phyloP scores from a whole-genome alignment of 2,113 vertebrate species.

The Beaufortia kweichowensis region DNA sequence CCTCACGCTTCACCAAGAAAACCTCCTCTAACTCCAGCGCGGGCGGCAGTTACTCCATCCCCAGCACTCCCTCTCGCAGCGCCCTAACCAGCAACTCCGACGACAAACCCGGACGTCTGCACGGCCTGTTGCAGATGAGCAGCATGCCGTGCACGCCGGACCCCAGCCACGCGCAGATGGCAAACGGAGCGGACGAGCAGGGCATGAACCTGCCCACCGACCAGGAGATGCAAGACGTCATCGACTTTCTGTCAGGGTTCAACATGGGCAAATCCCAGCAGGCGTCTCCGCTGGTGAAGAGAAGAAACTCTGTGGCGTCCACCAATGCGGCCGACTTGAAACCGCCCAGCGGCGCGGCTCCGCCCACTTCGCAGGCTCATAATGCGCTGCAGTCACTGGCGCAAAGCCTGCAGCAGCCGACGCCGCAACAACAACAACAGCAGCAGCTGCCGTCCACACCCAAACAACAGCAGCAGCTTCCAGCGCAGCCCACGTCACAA shows the following conservation, averaged over 20 bases:
- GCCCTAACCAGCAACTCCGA: conserved; percentile 73
- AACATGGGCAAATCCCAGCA: conserved; percentile 99
- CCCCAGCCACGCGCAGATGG: conserved; percentile 68
- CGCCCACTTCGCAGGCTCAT: conserved; percentile 78
- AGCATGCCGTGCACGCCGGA: conserved; percentile 78
- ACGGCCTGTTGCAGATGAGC: conserved; percentile 84
- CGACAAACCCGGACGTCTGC: conserved; percentile 83
- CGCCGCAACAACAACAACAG: conserved; percentile 48
- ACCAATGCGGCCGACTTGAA: conserved; percentile 86
- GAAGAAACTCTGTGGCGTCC: conserved; percentile 89
- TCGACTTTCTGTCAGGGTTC: conserved; percentile 98
- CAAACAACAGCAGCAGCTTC: conserved; percentile 46
- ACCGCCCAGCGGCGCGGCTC: conserved; percentile 73
- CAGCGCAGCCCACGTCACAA: conserved; percentile 44
- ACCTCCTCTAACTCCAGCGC: conserved; percentile 80
- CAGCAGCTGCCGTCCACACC: conserved; percentile 69
- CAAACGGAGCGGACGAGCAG: conserved; percentile 90
- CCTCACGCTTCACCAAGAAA: conserved; percentile 97
- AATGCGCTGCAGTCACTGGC: conserved; percentile 75
- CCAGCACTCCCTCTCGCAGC: conserved; percentile 87
- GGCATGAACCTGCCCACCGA: conserved; percentile 97
- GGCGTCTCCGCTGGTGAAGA: conserved; percentile 88
- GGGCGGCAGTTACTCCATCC: conserved; percentile 88
- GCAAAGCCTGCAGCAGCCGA: conserved; percentile 67
- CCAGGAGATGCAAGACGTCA: conserved; percentile 99